These are phyloP conservation scores for Pachyuromys duprasi DNA, from an alignment of 2,797 vertebrate genomes.

Conservation along the genomic window DNA sequence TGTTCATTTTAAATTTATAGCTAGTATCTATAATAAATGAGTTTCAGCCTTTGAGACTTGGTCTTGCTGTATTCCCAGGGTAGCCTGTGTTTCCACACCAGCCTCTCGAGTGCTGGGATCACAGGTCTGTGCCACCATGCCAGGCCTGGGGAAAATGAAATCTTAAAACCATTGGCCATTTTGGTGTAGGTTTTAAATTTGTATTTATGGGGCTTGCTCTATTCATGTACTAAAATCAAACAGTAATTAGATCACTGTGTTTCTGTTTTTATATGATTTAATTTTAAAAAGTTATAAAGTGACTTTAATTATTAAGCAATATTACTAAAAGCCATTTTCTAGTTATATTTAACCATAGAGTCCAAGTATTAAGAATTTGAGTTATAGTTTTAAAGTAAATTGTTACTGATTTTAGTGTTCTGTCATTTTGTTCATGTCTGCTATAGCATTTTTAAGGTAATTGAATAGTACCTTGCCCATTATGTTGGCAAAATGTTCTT, in stretches of 20 bases:
- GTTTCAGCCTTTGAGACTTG: neutral
- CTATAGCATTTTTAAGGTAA: neutral
- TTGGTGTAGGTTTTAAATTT: constrained; percentile 43
- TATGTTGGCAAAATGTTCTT: neutral
- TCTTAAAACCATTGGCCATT: neutral
- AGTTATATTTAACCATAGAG: neutral
- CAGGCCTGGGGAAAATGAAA: neutral
- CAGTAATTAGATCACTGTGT: neutral
- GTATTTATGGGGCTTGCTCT: neutral
- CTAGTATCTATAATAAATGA: neutral
- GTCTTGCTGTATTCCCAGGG: neutral
- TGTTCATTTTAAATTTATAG: constrained; percentile 51
- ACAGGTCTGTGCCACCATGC: neutral
- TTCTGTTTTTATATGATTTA: constrained; percentile 11
- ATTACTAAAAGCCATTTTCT: neutral
- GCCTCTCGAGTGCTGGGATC: neutral
- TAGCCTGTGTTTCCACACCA: neutral
- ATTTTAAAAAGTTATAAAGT: constrained; percentile 11
- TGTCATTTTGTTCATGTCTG: constrained; percentile 4
- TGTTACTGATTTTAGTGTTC: neutral
- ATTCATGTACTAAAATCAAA: neutral
- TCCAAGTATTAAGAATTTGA: neutral
- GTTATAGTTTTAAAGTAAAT: constrained; percentile 29
- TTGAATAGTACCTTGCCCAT: neutral
- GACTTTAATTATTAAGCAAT: constrained; percentile 13